These are phyloP conservation scores for Leucosticte australis DNA, from an alignment of 2,113 vertebrate species.

Conservation along the genomic window DNA sequence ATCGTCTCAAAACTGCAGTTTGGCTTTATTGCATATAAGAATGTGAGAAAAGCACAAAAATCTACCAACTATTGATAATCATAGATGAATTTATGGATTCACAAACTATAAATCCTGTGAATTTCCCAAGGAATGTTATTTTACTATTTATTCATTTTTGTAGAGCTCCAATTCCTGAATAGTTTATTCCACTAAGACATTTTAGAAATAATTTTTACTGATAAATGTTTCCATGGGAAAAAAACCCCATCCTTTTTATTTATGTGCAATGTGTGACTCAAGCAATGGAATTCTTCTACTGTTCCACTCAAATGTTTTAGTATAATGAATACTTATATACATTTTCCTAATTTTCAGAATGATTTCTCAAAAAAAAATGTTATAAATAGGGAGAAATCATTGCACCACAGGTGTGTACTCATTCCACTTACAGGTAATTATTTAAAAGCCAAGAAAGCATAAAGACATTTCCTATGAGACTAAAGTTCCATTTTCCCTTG, in stretches of 20 bases:
- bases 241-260: fast-evolving
- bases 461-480: background rate
- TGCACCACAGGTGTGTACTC: background rate
- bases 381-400: background rate
- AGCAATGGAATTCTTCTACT: background rate
- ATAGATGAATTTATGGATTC: background rate
- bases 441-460: background rate
- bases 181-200: background rate
- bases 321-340: background rate
- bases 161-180: background rate
- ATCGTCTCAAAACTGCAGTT: constrained; percentile 24
- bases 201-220: background rate
- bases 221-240: background rate
- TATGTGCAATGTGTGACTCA: background rate
- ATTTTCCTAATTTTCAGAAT: background rate
- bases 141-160: background rate
- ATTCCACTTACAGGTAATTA: background rate
- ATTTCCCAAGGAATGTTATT: background rate
- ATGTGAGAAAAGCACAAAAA: background rate
- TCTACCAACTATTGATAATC: background rate
- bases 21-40: background rate
- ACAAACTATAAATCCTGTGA: background rate
- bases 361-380: background rate
- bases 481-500: background rate
- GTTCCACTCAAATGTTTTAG: background rate